Conservation (phyloP, 64 coral and sea anemone species). For the Platygyra sinensis region DNA sequence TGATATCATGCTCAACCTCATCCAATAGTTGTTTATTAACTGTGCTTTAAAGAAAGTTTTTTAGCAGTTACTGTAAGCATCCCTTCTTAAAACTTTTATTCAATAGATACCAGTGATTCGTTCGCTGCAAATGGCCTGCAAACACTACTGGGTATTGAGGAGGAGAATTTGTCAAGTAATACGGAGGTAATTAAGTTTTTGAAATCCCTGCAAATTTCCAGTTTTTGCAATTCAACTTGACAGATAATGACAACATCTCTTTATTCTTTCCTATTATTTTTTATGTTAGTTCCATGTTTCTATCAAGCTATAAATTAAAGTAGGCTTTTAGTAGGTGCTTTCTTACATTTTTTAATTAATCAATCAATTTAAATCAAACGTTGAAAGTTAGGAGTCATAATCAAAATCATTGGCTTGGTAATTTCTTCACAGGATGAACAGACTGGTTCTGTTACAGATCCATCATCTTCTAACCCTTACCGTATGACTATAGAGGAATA, state of each 20-base stretch:
- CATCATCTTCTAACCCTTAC: conserved; percentile 53
- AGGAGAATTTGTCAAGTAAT: conserved; percentile 72
- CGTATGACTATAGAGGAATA: conserved; percentile 65
- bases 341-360: no score
- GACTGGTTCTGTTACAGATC: conserved; percentile 2
- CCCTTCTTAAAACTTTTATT: neutral
- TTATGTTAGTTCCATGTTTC: no score
- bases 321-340: no score
- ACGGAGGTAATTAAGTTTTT: conserved; percentile 61
- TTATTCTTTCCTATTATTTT: no score
- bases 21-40: no score
- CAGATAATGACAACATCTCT: no score
- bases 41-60: no score
- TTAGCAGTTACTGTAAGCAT: neutral
- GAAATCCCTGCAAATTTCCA: neutral
- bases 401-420: neutral
- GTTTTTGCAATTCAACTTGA: no score
- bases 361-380: neutral
- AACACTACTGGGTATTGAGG: conserved; percentile 85
- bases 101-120: conserved; percentile 27
- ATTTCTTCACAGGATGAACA: conserved; percentile 43
- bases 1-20: no score
- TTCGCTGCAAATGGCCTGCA: conserved; percentile 86
- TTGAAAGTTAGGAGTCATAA: neutral
- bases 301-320: no score